A percentile compares a stretch with the other conserved stretches of the same genome.
These are phyloP conservation scores for Zhuqinia jingwanae DNA, from an alignment of 2,888 invertebrate genomes.

Conservation along the genomic window DNA sequence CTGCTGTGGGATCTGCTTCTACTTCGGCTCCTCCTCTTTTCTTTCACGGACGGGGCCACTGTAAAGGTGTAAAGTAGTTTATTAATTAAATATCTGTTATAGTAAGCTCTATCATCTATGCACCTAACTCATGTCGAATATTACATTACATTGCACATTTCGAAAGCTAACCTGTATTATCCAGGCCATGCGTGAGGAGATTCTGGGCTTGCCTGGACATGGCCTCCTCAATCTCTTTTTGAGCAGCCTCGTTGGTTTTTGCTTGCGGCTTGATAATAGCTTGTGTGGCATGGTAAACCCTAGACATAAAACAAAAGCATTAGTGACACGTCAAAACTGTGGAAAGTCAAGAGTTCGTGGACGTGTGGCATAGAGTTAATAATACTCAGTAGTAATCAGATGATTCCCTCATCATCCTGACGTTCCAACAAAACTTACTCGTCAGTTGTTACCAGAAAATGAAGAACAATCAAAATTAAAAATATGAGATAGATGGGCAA, in stretches of 20 bases:
- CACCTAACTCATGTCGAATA: too few relatives aligned
- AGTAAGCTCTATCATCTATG: too few relatives aligned
- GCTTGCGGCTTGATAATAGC: slow-evolving; percentile 96
- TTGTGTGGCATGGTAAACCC: slow-evolving; percentile 94
- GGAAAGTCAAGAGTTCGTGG: slow-evolving; percentile 35
- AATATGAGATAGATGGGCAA: slow-evolving; percentile 73
- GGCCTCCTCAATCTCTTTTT: slow-evolving; percentile 97
- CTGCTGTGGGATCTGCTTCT: slow-evolving; percentile 76
- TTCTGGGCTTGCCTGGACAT: slow-evolving; percentile 98
- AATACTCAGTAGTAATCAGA: slow-evolving; percentile 60
- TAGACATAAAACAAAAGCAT: slow-evolving; percentile 63
- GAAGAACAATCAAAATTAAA: slow-evolving; percentile 67
- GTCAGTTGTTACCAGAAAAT: slow-evolving; percentile 63
- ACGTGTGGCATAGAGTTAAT: slow-evolving; percentile 51
- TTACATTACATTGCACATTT: too few relatives aligned
- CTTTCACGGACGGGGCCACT: slow-evolving; percentile 88
- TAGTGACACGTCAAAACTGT: slow-evolving; percentile 26
- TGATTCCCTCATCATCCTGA: slow-evolving; percentile 58
- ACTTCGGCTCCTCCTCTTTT: slow-evolving; percentile 85
- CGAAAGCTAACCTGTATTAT: slow-evolving; percentile 80
- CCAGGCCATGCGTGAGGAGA: slow-evolving; percentile 95
- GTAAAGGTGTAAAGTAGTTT: slow-evolving; percentile 16
- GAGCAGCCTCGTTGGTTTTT: slow-evolving; percentile 97
- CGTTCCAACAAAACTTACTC: slow-evolving; percentile 66
- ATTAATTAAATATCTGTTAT: too few relatives aligned